Evolutionary conservation across 2,888 invertebrate species (phyloP).

Genomic region (Hololepta plana): DNA sequence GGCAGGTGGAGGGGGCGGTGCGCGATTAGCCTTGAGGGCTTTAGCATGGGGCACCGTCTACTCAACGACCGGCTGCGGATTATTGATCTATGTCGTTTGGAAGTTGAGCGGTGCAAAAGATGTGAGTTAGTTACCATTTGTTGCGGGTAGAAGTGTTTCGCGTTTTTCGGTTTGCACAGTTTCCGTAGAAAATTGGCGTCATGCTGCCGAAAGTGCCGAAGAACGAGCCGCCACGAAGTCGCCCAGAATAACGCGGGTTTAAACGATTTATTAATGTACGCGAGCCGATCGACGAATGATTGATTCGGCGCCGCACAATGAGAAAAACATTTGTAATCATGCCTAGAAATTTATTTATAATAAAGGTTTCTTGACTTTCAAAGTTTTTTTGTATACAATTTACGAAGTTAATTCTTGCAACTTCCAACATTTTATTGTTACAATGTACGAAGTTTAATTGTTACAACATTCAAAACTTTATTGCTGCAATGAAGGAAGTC

Average conservation of each 20-base stretch:
- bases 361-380: too few relatives aligned
- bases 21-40: slow-evolving; percentile 57
- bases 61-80: slow-evolving; percentile 68
- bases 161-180: slow-evolving; percentile 56
- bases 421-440: too few relatives aligned
- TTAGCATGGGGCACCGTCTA: slow-evolving; percentile 77
- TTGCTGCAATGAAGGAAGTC: too few relatives aligned
- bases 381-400: too few relatives aligned
- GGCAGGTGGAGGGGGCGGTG: slow-evolving; percentile 54
- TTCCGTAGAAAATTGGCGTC: slow-evolving; percentile 61
- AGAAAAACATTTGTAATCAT: too few relatives aligned
- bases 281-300: too few relatives aligned
- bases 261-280: slow-evolving; percentile 71
- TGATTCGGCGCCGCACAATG: too few relatives aligned
- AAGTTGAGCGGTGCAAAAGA: slow-evolving; percentile 73
- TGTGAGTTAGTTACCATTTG: slow-evolving; percentile 32
- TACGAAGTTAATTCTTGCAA: too few relatives aligned
- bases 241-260: slow-evolving; percentile 76
- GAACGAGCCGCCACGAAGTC: slow-evolving; percentile 58
- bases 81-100: slow-evolving; percentile 70
- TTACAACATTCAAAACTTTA: too few relatives aligned
- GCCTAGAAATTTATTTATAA: too few relatives aligned
- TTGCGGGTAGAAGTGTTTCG: neutral
- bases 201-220: slow-evolving; percentile 58
- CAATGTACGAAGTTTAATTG: too few relatives aligned